A percentile compares a stretch with the other conserved stretches of the same genome.
phyloP scores from a whole-genome alignment of 2,888 invertebrate species.

The Agrotis exclamationis region DNA sequence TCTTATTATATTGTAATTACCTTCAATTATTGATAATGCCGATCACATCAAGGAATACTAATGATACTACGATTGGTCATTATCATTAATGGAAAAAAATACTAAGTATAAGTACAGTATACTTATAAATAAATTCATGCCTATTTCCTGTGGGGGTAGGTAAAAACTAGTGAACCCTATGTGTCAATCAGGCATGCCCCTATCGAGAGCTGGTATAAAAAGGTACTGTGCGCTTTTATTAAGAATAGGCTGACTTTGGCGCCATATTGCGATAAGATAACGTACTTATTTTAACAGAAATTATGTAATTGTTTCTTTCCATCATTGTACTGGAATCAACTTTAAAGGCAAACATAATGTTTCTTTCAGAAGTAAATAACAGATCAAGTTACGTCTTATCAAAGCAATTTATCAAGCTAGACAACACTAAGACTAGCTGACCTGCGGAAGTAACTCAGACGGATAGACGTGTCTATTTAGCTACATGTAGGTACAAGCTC shows the following conservation, averaged over 20 bases:
- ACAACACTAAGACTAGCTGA: not conserved
- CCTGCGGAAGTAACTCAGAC: constrained; percentile 35
- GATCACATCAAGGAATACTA: not conserved
- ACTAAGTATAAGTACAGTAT: too few species aligned
- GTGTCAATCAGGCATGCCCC: too few species aligned
- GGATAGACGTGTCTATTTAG: not conserved
- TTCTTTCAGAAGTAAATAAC: not conserved
- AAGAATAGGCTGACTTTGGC: too few species aligned
- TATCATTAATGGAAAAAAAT: not conserved
- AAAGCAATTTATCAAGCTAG: constrained; percentile 14
- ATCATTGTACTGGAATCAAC: not conserved
- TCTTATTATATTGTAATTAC: constrained; percentile 26
- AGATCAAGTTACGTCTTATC: constrained; percentile 1
- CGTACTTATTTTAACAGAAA: too few species aligned
- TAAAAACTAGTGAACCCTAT: too few species aligned
- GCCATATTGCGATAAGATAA: too few species aligned
- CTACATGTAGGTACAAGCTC: not conserved
- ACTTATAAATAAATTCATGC: too few species aligned
- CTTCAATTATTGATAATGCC: constrained; percentile 26
- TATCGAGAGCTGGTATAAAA: too few species aligned
- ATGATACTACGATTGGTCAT: constrained; percentile 14
- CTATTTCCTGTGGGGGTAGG: too few species aligned
- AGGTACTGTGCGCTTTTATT: too few species aligned
- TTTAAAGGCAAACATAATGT: not conserved
- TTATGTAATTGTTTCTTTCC: not conserved